Conservation (phyloP, 2,888 invertebrate species). For the Archaeoteleia sp. region DNA sequence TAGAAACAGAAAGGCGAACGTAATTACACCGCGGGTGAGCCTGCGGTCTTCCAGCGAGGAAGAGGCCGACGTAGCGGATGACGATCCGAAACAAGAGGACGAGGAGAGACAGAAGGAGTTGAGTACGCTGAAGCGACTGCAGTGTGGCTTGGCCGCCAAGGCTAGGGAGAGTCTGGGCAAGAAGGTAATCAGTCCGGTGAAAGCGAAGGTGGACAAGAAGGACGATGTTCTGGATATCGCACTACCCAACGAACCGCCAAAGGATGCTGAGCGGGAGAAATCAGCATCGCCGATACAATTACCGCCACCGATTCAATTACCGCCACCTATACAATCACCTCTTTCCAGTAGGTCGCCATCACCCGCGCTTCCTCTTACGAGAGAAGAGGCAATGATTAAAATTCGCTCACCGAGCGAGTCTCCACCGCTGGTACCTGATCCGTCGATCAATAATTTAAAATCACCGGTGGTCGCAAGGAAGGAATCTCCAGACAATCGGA, state of each 20-base stretch:
- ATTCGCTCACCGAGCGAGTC: constrained; percentile 64
- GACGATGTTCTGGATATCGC: constrained; percentile 64
- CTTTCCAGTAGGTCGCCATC: constrained; percentile 70
- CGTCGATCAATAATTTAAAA: constrained; percentile 24
- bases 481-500: constrained; percentile 29
- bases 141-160: constrained; percentile 81
- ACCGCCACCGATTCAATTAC: constrained; percentile 37
- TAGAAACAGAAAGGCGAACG: constrained; percentile 58
- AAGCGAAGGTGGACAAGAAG: constrained; percentile 65
- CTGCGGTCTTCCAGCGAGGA: constrained; percentile 72
- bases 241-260: constrained; percentile 71
- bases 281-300: constrained; percentile 41
- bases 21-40: constrained; percentile 70
- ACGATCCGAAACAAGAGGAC: constrained; percentile 77
- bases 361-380: constrained; percentile 67
- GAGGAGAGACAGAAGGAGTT: constrained; percentile 82
- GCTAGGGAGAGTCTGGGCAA: constrained; percentile 83
- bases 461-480: too few species aligned
- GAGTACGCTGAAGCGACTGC: constrained; percentile 80
- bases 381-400: constrained; percentile 66
- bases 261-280: too few species aligned
- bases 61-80: constrained; percentile 77
- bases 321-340: constrained; percentile 60
- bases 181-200: constrained; percentile 73
- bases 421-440: constrained; percentile 54